Percentiles rank a stretch among this genome's conserved stretches.
phyloP scores from a whole-genome alignment of 2,113 vertebrate genomes.

The Nymphicus hollandicus region DNA sequence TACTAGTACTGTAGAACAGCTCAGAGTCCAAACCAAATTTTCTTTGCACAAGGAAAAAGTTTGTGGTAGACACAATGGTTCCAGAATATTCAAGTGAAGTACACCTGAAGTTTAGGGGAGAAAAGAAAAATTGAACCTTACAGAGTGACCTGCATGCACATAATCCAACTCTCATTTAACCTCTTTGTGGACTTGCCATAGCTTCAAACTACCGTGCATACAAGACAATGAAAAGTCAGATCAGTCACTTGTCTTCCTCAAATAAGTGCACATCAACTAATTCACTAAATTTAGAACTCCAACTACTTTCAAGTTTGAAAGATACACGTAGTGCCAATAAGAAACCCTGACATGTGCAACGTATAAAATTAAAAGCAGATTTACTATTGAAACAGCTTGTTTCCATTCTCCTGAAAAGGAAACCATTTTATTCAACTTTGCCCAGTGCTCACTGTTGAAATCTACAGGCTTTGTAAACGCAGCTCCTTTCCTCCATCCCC shows the following conservation, averaged over 20 bases:
- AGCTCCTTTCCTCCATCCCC: background rate
- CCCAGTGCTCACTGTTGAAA: background rate
- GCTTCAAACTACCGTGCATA: background rate
- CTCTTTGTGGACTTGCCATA: background rate
- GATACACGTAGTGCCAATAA: background rate
- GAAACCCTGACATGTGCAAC: background rate
- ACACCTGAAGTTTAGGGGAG: background rate
- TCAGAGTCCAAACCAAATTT: background rate
- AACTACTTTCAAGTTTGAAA: background rate
- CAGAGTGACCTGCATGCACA: background rate
- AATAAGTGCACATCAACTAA: background rate
- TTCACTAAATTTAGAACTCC: background rate
- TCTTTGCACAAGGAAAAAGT: background rate
- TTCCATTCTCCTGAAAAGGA: background rate
- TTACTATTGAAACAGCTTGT: background rate
- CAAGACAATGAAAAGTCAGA: background rate
- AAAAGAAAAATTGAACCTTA: background rate
- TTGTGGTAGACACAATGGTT: background rate
- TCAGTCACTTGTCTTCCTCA: background rate
- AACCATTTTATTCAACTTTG: background rate
- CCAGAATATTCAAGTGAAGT: background rate
- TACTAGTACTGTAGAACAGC: background rate
- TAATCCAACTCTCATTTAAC: background rate
- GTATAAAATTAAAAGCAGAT: background rate
- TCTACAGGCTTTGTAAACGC: background rate